These are phyloP conservation scores for Zophobas morio DNA, from an alignment of 1,140 invertebrate species.

Conservation along the genomic window DNA sequence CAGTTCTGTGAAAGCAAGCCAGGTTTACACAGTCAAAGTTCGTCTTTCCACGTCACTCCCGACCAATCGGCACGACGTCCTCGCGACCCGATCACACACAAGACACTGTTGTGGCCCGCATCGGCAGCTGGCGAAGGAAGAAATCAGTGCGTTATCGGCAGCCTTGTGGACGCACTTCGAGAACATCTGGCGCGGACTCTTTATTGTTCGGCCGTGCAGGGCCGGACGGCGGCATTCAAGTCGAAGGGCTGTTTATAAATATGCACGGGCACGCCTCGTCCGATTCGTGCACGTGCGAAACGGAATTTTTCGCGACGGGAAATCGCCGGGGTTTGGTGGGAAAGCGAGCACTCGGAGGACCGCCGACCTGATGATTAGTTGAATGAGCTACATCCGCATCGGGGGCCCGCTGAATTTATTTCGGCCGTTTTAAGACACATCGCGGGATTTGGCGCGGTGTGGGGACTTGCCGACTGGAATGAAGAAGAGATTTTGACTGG, in stretches of 20 bases:
- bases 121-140: slow-evolving; percentile 43
- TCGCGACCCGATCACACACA: slow-evolving; percentile 35
- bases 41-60: too few relatives aligned
- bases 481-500: too few relatives aligned
- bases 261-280: slow-evolving; percentile 23
- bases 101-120: slow-evolving; percentile 25
- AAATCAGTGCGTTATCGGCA: slow-evolving; percentile 44
- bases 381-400: slow-evolving; percentile 39
- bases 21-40: too few relatives aligned
- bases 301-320: slow-evolving; percentile 36
- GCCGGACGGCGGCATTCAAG: slow-evolving; percentile 7
- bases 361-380: slow-evolving; percentile 18
- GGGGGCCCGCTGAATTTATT: slow-evolving; percentile 30
- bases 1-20: too few relatives aligned
- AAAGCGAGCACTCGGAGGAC: slow-evolving; percentile 12
- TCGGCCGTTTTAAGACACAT: slow-evolving; percentile 36
- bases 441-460: not conserved
- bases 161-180: slow-evolving; percentile 28
- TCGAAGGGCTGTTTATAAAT: slow-evolving; percentile 28
- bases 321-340: slow-evolving; percentile 36
- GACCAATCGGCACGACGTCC: slow-evolving; percentile 3
- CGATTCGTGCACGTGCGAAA: slow-evolving; percentile 32
- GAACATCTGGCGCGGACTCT: slow-evolving; percentile 29
- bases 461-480: too few relatives aligned
- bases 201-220: slow-evolving; percentile 26